phyloP scores from a whole-genome alignment of 2,113 vertebrate species.

The Opisthocomus hoazin region DNA sequence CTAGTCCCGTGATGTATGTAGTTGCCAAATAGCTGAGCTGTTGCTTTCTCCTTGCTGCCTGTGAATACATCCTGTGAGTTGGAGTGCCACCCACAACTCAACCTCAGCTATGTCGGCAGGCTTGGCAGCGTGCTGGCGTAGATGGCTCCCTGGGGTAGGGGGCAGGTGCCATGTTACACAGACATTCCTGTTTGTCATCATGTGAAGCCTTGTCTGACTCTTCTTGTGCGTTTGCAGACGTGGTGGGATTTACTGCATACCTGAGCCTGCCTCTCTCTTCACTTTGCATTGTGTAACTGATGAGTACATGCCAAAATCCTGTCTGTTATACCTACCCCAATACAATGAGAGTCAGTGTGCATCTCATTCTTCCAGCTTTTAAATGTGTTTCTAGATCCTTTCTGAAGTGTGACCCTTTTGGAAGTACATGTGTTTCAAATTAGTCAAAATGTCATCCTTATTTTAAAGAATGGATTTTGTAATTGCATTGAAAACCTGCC shows the following conservation, averaged over 20 bases:
- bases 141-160: background rate
- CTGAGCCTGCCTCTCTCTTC: background rate
- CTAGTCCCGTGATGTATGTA: background rate
- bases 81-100: background rate
- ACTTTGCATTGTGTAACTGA: background rate
- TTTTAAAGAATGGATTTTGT: background rate
- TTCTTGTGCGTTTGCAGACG: background rate
- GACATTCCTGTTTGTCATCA: background rate
- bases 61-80: background rate
- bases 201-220: background rate
- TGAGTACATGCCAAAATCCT: background rate
- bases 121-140: background rate
- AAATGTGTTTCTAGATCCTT: background rate
- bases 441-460: background rate
- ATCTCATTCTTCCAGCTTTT: background rate
- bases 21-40: background rate
- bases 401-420: background rate
- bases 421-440: background rate
- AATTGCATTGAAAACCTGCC: background rate
- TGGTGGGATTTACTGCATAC: background rate
- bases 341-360: background rate
- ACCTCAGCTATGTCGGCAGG: background rate
- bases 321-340: background rate
- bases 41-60: background rate
- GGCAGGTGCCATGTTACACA: background rate